Percentiles rank a stretch among this genome's conserved stretches.
Evolutionary conservation across 2,113 vertebrate genomes (phyloP).

Genomic region (Orientallactaga bullata): DNA sequence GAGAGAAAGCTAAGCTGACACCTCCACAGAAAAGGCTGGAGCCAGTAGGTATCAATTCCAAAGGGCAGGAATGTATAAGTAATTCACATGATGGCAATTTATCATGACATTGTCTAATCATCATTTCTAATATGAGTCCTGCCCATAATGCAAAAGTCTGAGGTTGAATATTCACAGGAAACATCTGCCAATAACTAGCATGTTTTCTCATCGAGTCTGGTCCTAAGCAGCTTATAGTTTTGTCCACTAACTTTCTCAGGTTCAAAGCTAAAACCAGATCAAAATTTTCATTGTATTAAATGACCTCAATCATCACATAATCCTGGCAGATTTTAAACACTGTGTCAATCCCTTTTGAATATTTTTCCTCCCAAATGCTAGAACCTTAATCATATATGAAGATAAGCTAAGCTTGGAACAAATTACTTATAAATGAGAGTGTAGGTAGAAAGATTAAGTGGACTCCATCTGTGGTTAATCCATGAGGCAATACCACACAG

Average conservation of each 20-base stretch:
- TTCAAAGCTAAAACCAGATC: slow-evolving; percentile 66
- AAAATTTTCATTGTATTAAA: slow-evolving; percentile 60
- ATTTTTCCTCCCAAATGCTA: neutral
- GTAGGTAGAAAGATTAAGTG: neutral
- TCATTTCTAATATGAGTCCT: slow-evolving; percentile 26
- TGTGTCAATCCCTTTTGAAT: neutral
- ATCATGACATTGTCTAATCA: slow-evolving; percentile 35
- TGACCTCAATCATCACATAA: slow-evolving; percentile 54
- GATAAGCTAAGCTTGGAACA: slow-evolving; percentile 6
- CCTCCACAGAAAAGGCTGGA: neutral
- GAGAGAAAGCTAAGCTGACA: neutral
- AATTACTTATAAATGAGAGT: slow-evolving; percentile 22
- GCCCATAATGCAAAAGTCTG: slow-evolving; percentile 21
- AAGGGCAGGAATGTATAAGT: neutral
- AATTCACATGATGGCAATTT: neutral
- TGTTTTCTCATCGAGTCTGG: slow-evolving; percentile 17
- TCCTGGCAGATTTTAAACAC: slow-evolving; percentile 60
- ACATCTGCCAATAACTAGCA: neutral
- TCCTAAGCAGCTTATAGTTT: slow-evolving; percentile 56
- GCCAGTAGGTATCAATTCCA: neutral
- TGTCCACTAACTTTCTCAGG: slow-evolving; percentile 32
- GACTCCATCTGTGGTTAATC: neutral
- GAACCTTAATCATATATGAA: slow-evolving; percentile 4
- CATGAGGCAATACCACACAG: neutral
- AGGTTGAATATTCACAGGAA: slow-evolving; percentile 12